These are phyloP conservation scores for Meteorus cinctellus DNA, from an alignment of 2,888 invertebrate species.

Conservation along the genomic window DNA sequence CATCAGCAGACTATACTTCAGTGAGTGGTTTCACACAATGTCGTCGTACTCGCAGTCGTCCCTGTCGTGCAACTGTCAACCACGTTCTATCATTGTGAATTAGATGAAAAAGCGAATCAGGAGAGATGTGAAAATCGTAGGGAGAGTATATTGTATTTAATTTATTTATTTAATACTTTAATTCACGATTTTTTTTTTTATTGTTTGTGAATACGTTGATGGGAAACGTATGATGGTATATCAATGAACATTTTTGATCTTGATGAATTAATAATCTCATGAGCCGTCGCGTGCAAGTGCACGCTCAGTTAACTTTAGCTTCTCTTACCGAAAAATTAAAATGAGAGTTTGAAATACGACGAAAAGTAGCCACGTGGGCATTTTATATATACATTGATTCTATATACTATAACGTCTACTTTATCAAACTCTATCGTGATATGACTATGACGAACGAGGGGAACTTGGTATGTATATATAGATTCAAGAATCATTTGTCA, in stretches of 20 bases:
- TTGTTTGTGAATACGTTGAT: no score
- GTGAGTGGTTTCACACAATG: background rate
- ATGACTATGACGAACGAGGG: constrained; percentile 50
- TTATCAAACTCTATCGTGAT: constrained; percentile 47
- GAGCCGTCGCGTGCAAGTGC: no score
- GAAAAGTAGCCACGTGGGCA: no score
- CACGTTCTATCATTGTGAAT: background rate
- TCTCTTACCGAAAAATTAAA: no score
- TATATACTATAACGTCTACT: constrained; percentile 9
- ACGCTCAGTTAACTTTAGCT: no score
- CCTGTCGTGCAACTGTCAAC: background rate
- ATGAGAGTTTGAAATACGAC: no score
- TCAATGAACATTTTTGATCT: no score
- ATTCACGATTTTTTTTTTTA: no score
- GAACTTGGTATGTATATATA: constrained; percentile 36
- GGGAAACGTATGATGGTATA: no score
- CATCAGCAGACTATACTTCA: background rate
- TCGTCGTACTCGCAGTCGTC: background rate
- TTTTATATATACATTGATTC: no score
- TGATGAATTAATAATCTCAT: no score
- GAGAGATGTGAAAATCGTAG: background rate
- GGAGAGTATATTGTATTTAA: background rate
- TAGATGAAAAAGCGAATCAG: background rate
- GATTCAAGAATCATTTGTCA: constrained; percentile 50
- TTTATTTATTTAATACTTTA: no score